A percentile compares a stretch with the other conserved stretches of the same genome.
These are phyloP conservation scores for Margaritifera margaritifera DNA, from an alignment of 2,888 invertebrate genomes.

Conservation along the genomic window DNA sequence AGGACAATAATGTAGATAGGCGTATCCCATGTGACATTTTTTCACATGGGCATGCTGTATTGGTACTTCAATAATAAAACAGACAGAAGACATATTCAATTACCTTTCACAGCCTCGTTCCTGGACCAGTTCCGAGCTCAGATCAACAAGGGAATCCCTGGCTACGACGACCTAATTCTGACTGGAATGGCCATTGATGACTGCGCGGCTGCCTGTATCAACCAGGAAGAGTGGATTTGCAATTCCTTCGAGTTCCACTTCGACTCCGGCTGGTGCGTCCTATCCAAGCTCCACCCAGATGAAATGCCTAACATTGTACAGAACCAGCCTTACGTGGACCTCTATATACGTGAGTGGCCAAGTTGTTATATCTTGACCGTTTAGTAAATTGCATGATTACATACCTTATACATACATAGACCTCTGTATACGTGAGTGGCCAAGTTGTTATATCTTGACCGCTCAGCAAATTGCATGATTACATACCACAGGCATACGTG, in stretches of 20 bases:
- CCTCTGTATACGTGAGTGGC: slow-evolving; percentile 51
- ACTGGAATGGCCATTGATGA: slow-evolving; percentile 56
- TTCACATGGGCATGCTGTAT: background rate
- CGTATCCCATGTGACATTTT: background rate
- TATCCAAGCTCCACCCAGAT: slow-evolving; percentile 53
- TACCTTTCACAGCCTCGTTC: slow-evolving; percentile 22
- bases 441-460: background rate
- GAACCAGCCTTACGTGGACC: slow-evolving; percentile 35
- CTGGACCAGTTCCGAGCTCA: slow-evolving; percentile 39
- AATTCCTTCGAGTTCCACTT: slow-evolving; percentile 58
- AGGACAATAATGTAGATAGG: background rate
- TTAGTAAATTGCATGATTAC: background rate
- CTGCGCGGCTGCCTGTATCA: slow-evolving; percentile 50
- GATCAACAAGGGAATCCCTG: slow-evolving; percentile 43
- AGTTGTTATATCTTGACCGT: background rate
- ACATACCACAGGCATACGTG: too few relatives aligned
- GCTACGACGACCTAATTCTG: slow-evolving; percentile 42
- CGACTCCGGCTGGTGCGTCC: slow-evolving; percentile 44
- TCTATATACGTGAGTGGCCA: slow-evolving; percentile 51
- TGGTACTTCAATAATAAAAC: background rate
- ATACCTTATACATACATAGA: too few relatives aligned
- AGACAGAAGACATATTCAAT: background rate
- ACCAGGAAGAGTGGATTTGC: slow-evolving; percentile 47
- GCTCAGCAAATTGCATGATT: background rate
- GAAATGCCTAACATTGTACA: slow-evolving; percentile 39